Evolutionary conservation across 2,797 vertebrate species (phyloP).

Genomic region (Sphenodon punctatus): DNA sequence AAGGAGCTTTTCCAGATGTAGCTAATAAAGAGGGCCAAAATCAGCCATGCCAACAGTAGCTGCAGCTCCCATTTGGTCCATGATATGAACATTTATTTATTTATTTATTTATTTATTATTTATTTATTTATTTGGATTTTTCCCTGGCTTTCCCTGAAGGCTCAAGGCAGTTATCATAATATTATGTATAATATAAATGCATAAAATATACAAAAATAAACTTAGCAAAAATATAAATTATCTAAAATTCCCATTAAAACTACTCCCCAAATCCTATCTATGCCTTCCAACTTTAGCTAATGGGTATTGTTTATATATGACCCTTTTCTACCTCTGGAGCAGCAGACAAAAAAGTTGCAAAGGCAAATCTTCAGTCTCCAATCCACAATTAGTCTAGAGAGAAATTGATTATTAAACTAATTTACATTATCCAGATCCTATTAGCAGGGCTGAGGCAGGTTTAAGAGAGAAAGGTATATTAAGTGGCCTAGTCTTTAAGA

Average conservation of each 20-base stretch:
- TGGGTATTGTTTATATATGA: too few relatives aligned
- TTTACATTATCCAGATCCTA: not conserved
- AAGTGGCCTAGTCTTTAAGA: not conserved
- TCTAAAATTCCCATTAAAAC: too few relatives aligned
- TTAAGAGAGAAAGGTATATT: accelerated
- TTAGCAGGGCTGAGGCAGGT: not conserved
- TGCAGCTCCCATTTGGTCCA: not conserved
- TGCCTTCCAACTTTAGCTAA: too few relatives aligned
- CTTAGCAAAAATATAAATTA: too few relatives aligned
- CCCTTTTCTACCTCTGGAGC: accelerated
- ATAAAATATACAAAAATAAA: too few relatives aligned
- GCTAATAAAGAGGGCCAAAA: not conserved
- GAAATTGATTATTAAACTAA: accelerated
- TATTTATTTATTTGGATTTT: too few relatives aligned
- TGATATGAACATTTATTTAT: too few relatives aligned
- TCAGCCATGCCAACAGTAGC: not conserved
- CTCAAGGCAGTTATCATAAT: too few relatives aligned
- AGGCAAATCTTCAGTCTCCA: not conserved
- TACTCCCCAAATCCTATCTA: too few relatives aligned
- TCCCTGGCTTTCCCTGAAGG: too few relatives aligned
- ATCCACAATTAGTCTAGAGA: not conserved
- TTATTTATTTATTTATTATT: too few relatives aligned
- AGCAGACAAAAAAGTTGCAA: not conserved
- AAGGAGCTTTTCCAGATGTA: not conserved
- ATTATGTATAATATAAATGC: too few relatives aligned